phyloP scores from a whole-genome alignment of 1,140 invertebrate species.

The Acyrthosiphon pisum region DNA sequence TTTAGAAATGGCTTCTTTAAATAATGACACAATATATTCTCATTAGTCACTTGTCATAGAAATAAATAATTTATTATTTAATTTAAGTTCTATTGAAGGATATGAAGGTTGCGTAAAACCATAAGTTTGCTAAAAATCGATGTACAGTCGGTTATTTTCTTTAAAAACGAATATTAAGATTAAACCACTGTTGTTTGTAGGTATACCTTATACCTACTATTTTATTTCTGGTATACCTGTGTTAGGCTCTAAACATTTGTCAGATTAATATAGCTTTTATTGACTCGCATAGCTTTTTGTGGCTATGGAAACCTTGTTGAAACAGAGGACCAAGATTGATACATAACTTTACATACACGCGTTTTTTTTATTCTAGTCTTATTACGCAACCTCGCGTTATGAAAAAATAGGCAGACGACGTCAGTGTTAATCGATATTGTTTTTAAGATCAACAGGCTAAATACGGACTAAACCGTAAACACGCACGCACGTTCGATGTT shows the following conservation, averaged over 20 bases:
- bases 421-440: slow-evolving; percentile 15
- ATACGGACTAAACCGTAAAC: neutral
- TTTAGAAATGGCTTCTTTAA: neutral
- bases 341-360: slow-evolving; percentile 12
- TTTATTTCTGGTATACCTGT: neutral
- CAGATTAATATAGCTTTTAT: slow-evolving; percentile 11
- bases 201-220: too few species aligned
- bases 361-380: neutral
- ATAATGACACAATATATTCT: neutral
- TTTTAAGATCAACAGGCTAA: slow-evolving; percentile 40
- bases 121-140: neutral
- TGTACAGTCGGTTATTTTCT: neutral
- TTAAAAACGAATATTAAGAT: neutral
- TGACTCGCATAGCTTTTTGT: slow-evolving; percentile 28
- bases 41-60: neutral
- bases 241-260: neutral
- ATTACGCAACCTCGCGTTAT: slow-evolving; percentile 4
- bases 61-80: neutral
- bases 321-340: slow-evolving; percentile 4
- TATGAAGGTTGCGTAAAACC: neutral
- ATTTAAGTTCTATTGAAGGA: neutral
- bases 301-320: slow-evolving; percentile 17
- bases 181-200: neutral
- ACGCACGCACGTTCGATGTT: neutral
- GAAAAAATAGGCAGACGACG: slow-evolving; percentile 21